These are phyloP conservation scores for Acipenser oxyrinchus DNA, from an alignment of 2,797 vertebrate genomes.

Conservation along the genomic window DNA sequence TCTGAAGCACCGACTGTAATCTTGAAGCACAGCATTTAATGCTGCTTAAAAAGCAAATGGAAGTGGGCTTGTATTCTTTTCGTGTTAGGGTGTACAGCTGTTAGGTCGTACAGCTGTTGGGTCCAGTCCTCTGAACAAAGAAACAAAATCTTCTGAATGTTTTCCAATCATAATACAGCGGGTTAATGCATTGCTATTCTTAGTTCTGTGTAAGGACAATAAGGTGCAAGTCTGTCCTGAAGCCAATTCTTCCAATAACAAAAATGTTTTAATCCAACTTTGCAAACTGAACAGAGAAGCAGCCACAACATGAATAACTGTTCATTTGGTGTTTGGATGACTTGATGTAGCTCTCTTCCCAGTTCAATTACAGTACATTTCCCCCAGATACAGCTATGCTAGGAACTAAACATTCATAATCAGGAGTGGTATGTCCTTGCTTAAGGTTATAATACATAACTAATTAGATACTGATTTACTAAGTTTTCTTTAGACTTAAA, in stretches of 20 bases:
- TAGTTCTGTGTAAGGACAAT: no score
- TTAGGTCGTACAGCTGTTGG: no score
- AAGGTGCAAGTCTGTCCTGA: background rate
- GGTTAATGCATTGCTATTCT: no score
- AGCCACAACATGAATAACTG: background rate
- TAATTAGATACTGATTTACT: background rate
- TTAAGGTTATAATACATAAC: constrained; percentile 1
- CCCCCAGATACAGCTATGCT: background rate
- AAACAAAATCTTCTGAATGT: no score
- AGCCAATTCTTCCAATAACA: background rate
- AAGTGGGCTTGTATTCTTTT: no score
- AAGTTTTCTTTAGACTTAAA: background rate
- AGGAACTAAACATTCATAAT: background rate
- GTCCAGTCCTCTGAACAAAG: no score
- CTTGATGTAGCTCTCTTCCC: background rate
- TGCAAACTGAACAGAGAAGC: background rate
- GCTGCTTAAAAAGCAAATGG: no score
- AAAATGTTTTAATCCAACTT: constrained; percentile 6
- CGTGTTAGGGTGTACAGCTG: no score
- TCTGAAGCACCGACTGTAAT: no score
- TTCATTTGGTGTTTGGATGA: background rate
- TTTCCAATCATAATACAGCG: no score
- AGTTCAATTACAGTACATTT: constrained; percentile 11
- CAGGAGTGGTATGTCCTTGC: constrained; percentile 3
- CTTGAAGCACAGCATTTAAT: no score